phyloP scores from a whole-genome alignment of 2,113 vertebrate genomes.

The Catharus bicknelli region DNA sequence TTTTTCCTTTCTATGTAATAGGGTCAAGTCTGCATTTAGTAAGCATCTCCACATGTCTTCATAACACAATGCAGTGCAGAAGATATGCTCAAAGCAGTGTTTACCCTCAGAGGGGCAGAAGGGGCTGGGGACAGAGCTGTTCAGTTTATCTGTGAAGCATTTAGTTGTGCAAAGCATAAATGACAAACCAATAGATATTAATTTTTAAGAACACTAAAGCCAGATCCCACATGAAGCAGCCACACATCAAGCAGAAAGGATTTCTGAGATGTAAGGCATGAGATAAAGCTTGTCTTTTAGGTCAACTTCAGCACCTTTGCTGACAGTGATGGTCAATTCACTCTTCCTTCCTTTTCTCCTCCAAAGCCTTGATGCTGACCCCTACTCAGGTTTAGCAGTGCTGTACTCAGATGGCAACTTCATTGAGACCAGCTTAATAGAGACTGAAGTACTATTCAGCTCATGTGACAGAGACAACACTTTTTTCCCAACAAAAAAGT shows the following conservation, averaged over 20 bases:
- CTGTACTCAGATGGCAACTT: neutral
- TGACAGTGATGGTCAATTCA: neutral
- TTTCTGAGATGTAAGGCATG: neutral
- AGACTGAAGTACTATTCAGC: neutral
- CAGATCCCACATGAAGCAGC: neutral
- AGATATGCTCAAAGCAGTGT: neutral
- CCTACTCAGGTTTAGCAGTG: neutral
- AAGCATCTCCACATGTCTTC: neutral
- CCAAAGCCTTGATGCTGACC: neutral
- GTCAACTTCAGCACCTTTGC: neutral
- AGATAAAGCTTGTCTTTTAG: neutral
- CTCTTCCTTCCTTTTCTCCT: neutral
- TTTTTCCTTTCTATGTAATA: neutral
- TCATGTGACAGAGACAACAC: neutral
- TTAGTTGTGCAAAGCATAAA: neutral
- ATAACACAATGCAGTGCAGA: neutral
- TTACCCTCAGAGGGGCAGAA: neutral
- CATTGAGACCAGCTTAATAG: neutral
- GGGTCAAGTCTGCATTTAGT: neutral
- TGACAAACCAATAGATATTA: neutral
- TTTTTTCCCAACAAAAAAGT: neutral
- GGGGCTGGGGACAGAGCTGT: neutral
- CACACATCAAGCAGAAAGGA: neutral
- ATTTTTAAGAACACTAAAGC: neutral
- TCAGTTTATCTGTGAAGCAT: neutral